Base-by-base conservation (phyloP, 1,140 invertebrate genomes). In the Saccostrea glomerata region DNA sequence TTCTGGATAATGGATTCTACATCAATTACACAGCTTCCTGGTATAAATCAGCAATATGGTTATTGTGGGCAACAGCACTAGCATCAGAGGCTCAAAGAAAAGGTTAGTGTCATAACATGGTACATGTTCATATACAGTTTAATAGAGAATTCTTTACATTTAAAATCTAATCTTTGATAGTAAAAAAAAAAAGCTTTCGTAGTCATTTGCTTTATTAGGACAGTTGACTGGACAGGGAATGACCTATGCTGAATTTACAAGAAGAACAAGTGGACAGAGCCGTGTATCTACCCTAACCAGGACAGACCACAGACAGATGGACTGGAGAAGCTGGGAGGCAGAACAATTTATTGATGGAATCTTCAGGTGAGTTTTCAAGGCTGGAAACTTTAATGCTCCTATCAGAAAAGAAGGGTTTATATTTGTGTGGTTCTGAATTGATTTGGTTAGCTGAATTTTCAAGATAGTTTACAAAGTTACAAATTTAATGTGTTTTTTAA, bases 21-120 rank as follows among this genome's bases (percentile, higher is more conserved):
- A 73, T 91, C 0, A 90, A 89, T 56, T 89, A 90, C 63, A 91
- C 90, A 40, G 90, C 87, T 2, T 87, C 87, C 47, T 91, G 90
- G 90, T 87, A 82, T n/a, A 91, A 91, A 83, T 88, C 90, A 47
- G 87, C 88, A 25, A 58, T 82, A 9, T 91, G 89, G 89, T 82
- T 91, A 77, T 82, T 89, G 47, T 91, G 90, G 90, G 83, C 90
- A n/a, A 90, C 90, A 6, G 25, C 77, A 13, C 56, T 90, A n/a
- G 17, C 89, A 40, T 47, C 88, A 23, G 82, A 84, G 36, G 47
- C 55, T 30, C 23, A 56, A 20, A 84, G 84, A 25, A 73, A 84
- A 88, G 87, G 87, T 88, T 47, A 47, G 47, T 47, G 47, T 3
- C 40, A 47, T 2, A 6, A 3, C 6, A 47, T 6, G 2, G 40